phyloP scores from a whole-genome alignment of 2,888 invertebrate species.

The Rotaria macrura region DNA sequence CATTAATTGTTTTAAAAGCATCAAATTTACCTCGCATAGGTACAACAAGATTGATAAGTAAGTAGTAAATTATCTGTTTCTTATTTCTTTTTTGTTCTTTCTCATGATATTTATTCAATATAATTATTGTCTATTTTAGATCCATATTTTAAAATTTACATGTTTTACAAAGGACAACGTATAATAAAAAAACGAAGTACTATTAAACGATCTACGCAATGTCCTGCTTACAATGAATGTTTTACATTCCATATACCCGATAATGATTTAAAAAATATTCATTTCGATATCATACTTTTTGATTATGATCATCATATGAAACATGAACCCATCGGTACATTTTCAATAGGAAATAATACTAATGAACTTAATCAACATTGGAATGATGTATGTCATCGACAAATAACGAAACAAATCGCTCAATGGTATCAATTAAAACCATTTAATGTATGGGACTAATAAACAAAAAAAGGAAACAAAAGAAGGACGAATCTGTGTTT shows the following conservation, averaged over 20 bases:
- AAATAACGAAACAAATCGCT: conserved; percentile 72
- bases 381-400: conserved; percentile 80
- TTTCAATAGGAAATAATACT: conserved; percentile 53
- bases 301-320: conserved; percentile 98
- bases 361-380: conserved; percentile 58
- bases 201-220: conserved; percentile 89
- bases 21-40: conserved; percentile 95
- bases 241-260: conserved; percentile 90
- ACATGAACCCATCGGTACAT: conserved; percentile 83
- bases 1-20: conserved; percentile 90
- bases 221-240: conserved; percentile 96
- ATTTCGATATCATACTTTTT: conserved; percentile 73
- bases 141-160: conserved; percentile 92
- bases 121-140: too few relatives aligned
- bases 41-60: conserved; percentile 76
- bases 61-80: too few relatives aligned
- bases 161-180: conserved; percentile 88
- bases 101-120: background rate
- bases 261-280: conserved; percentile 64
- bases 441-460: background rate
- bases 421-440: conserved; percentile 87
- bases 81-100: background rate
- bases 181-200: conserved; percentile 98
- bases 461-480: background rate
- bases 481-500: too few relatives aligned